These are phyloP conservation scores for Sinocyclocheilus maitianheensis DNA, from an alignment of 2,113 vertebrate genomes.

Conservation along the genomic window DNA sequence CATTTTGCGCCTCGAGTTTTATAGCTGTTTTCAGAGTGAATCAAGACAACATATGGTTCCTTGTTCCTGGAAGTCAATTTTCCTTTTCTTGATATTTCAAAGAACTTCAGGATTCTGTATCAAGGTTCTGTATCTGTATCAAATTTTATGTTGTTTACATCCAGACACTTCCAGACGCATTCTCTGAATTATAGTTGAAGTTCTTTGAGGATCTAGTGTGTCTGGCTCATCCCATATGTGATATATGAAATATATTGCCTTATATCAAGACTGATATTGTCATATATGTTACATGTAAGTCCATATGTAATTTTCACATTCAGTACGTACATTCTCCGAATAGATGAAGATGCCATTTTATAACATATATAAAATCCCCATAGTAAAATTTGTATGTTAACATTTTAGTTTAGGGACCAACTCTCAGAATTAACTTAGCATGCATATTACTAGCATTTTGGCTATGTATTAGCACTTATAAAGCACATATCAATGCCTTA, in stretches of 20 bases:
- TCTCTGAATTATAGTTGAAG: slow-evolving; percentile 33
- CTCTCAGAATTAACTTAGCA: no score
- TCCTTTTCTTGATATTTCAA: slow-evolving; percentile 80
- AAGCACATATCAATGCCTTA: no score
- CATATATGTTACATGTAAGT: no score
- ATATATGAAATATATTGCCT: neutral
- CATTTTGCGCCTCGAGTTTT: slow-evolving; percentile 48
- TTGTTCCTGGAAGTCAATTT: slow-evolving; percentile 82
- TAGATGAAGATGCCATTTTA: no score
- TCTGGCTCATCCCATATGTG: neutral
- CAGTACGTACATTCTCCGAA: no score
- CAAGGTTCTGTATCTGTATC: slow-evolving; percentile 53
- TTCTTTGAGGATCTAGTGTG: slow-evolving; percentile 2
- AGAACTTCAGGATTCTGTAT: slow-evolving; percentile 76
- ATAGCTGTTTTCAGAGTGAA: slow-evolving; percentile 70
- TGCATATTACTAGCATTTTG: no score
- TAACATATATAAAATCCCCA: no score
- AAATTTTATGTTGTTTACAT: slow-evolving; percentile 72
- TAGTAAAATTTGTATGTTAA: no score
- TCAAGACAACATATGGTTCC: slow-evolving; percentile 64
- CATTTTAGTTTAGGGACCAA: no score
- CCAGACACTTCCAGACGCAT: neutral
- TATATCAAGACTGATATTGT: no score
- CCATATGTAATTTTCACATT: no score
- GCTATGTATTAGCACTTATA: no score